phyloP scores from a whole-genome alignment of 2,888 invertebrate species.

The Sinohyriopsis cumingii region DNA sequence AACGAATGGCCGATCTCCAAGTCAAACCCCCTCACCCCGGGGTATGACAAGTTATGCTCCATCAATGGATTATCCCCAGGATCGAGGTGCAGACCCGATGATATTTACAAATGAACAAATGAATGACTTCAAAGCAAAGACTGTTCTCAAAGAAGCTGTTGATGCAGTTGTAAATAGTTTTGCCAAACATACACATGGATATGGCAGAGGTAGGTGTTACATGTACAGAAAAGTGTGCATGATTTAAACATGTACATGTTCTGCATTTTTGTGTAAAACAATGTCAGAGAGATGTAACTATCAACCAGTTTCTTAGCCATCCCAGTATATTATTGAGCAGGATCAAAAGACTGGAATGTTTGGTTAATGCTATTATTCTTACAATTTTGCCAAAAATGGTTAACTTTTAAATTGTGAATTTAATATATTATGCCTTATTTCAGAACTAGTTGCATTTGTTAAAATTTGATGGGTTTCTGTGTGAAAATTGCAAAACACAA shows the following conservation, averaged over 20 bases:
- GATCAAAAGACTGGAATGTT: too few species aligned
- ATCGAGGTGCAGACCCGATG: constrained; percentile 45
- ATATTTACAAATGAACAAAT: constrained; percentile 42
- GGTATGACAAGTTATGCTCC: constrained; percentile 25
- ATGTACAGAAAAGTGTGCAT: too few species aligned
- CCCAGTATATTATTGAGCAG: too few species aligned
- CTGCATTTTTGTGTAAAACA: constrained; percentile 11
- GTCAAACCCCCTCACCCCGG: constrained; percentile 15
- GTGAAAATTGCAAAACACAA: too few species aligned
- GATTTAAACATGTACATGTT: constrained; percentile 10
- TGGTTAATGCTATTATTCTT: too few species aligned
- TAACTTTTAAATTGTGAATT: too few species aligned
- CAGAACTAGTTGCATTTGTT: too few species aligned
- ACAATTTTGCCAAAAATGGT: too few species aligned
- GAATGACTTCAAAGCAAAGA: constrained; percentile 63
- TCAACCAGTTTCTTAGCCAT: too few species aligned
- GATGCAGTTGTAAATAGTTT: constrained; percentile 84
- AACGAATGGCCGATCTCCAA: constrained; percentile 10
- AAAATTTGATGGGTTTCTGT: too few species aligned
- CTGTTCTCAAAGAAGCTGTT: constrained; percentile 80
- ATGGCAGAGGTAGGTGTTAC: constrained; percentile 78
- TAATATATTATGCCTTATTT: too few species aligned
- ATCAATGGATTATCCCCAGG: constrained; percentile 32
- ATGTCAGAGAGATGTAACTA: too few species aligned
- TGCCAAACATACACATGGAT: constrained; percentile 82